phyloP scores from a whole-genome alignment of 30 jellyfish, hydroid and myxozoan species.

The Aurelia sp. region DNA sequence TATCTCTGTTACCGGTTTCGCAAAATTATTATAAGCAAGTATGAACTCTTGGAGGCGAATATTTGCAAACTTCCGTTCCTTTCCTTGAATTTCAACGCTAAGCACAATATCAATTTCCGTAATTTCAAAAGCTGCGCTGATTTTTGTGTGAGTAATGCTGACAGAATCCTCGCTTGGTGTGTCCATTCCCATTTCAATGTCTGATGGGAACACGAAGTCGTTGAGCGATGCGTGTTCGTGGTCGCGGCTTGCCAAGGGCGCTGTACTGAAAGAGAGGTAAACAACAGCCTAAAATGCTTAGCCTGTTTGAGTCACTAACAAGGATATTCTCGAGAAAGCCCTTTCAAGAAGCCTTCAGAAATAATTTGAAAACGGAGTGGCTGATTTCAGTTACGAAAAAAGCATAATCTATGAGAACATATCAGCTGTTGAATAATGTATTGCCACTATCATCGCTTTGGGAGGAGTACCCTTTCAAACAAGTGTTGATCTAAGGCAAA shows the following conservation, averaged over 20 bases:
- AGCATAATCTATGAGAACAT: too few species aligned
- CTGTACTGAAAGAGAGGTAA: not conserved
- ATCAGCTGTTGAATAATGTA: too few species aligned
- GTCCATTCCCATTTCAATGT: slow-evolving; percentile 12
- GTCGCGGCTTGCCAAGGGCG: not conserved
- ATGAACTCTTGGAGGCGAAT: slow-evolving; percentile 72
- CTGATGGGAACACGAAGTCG: slow-evolving; percentile 39
- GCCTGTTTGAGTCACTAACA: too few species aligned
- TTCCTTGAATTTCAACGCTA: slow-evolving; percentile 79
- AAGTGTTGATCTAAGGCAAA: too few species aligned
- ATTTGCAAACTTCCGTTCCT: slow-evolving; percentile 81
- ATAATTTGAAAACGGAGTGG: too few species aligned
- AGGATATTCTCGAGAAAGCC: too few species aligned
- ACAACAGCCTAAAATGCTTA: not conserved
- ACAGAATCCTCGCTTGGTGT: slow-evolving; percentile 14
- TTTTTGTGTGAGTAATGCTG: slow-evolving; percentile 35
- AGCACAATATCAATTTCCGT: slow-evolving; percentile 72
- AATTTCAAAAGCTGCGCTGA: slow-evolving; percentile 70
- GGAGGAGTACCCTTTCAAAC: too few species aligned
- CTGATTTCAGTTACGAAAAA: too few species aligned
- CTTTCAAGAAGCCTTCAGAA: too few species aligned
- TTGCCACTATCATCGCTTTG: too few species aligned
- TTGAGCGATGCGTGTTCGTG: slow-evolving; percentile 1
- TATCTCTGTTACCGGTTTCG: slow-evolving; percentile 47
- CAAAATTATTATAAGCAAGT: slow-evolving; percentile 50